Percentiles rank a stretch among this genome's conserved stretches.
Evolutionary conservation across 2,113 vertebrate genomes (phyloP).

Genomic region (Mobula birostris): DNA sequence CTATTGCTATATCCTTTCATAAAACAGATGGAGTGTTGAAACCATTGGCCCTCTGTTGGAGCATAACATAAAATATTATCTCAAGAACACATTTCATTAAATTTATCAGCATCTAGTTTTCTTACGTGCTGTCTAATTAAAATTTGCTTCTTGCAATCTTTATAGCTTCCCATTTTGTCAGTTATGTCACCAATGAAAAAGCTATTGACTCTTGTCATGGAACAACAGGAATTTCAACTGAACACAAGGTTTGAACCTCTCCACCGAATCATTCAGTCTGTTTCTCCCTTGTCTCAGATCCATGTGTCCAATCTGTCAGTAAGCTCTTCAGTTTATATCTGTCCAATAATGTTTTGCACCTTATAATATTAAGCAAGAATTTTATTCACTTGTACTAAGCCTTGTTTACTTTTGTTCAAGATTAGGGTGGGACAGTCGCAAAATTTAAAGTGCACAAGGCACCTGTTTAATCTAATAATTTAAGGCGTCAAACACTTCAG

Average conservation of each 20-base stretch:
- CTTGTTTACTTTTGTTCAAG: not conserved
- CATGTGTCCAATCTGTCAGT: not conserved
- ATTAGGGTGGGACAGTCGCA: not conserved
- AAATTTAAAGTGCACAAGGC: not conserved
- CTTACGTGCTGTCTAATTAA: not conserved
- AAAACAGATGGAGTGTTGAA: not conserved
- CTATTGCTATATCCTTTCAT: not conserved
- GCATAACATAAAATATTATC: not conserved
- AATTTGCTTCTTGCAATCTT: not conserved
- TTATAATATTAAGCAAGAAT: not conserved
- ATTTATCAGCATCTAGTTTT: constrained; percentile 6
- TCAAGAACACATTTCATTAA: not conserved
- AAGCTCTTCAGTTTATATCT: not conserved
- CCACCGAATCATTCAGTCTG: not conserved
- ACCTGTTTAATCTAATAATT: not conserved
- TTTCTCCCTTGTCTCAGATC: not conserved
- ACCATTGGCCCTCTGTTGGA: not conserved
- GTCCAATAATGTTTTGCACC: not conserved
- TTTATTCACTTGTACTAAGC: not conserved
- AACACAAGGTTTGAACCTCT: not conserved
- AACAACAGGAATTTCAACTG: constrained; percentile 6
- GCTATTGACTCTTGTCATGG: not conserved
- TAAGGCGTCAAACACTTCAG: not conserved
- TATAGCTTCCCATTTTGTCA: not conserved
- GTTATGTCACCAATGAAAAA: not conserved